Evolutionary conservation across 2,888 invertebrate species (phyloP).

Genomic region (Dolichomitus sp.): DNA sequence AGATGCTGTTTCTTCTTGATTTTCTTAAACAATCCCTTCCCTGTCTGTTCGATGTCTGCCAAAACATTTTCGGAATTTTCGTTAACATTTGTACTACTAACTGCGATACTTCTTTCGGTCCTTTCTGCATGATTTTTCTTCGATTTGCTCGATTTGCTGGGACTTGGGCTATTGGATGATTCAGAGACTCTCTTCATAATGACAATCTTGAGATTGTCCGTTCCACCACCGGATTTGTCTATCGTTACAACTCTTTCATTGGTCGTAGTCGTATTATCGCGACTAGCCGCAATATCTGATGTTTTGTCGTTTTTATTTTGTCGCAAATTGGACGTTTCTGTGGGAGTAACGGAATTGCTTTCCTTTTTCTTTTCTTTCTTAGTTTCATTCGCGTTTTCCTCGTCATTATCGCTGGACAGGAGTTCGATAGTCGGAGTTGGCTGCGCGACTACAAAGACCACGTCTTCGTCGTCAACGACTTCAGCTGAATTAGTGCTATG

Average conservation of each 20-base stretch:
- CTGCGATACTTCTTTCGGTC: conserved; percentile 22
- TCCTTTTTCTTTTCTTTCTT: conserved; percentile 67
- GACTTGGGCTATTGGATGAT: conserved; percentile 27
- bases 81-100: conserved; percentile 30
- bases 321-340: conserved; percentile 41
- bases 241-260: conserved; percentile 54
- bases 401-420: conserved; percentile 83
- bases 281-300: background rate
- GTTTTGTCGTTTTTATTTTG: conserved; percentile 31
- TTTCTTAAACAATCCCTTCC: conserved; percentile 58
- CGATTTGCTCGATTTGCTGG: conserved; percentile 29
- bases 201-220: conserved; percentile 54
- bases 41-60: conserved; percentile 48
- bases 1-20: conserved; percentile 62
- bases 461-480: conserved; percentile 82
- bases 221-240: conserved; percentile 52
- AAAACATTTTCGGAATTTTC: conserved; percentile 47
- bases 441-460: conserved; percentile 81
- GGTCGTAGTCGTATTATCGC: conserved; percentile 2
- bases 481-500: conserved; percentile 51
- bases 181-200: conserved; percentile 55
- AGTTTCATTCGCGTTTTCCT: conserved; percentile 70
- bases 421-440: conserved; percentile 84
- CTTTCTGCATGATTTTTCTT: conserved; percentile 32
- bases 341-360: conserved; percentile 15